A percentile compares a stretch with the other conserved stretches of the same genome.
Conservation (phyloP, 2,113 vertebrate species). For the Gobio gobio region DNA sequence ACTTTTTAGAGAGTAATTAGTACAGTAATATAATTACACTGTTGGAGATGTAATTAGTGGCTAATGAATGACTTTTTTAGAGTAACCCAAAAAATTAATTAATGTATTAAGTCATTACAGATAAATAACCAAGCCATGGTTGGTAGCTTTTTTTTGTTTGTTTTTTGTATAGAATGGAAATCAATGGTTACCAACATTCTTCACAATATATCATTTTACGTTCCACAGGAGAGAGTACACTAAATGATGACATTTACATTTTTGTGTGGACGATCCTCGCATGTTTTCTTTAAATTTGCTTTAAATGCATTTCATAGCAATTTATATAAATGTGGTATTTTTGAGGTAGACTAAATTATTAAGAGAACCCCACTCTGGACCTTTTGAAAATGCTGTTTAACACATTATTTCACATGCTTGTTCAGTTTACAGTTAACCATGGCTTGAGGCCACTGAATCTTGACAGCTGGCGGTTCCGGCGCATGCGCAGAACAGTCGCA, state of each 20-base stretch:
- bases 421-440: constrained; percentile 65
- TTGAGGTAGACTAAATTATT: not conserved
- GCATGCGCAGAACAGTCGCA: constrained; percentile 67
- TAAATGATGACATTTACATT: not conserved
- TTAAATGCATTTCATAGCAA: not conserved
- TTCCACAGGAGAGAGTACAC: not conserved
- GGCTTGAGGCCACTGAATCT: constrained; percentile 51
- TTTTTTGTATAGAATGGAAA: not conserved
- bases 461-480: constrained; percentile 69
- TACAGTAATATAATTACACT: no score
- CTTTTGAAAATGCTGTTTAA: not conserved
- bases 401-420: not conserved
- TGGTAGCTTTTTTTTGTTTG: no score
- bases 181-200: not conserved
- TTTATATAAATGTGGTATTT: not conserved
- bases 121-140: no score
- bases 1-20: no score
- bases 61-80: no score
- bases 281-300: no score
- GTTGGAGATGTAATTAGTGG: no score
- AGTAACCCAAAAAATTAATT: no score
- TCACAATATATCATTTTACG: not conserved
- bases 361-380: not conserved
- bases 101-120: no score
- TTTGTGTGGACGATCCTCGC: not conserved